A percentile compares a stretch with the other conserved stretches of the same genome.
Evolutionary conservation across 2,113 vertebrate species (phyloP).

Genomic region (Notarius lentiginosus): DNA sequence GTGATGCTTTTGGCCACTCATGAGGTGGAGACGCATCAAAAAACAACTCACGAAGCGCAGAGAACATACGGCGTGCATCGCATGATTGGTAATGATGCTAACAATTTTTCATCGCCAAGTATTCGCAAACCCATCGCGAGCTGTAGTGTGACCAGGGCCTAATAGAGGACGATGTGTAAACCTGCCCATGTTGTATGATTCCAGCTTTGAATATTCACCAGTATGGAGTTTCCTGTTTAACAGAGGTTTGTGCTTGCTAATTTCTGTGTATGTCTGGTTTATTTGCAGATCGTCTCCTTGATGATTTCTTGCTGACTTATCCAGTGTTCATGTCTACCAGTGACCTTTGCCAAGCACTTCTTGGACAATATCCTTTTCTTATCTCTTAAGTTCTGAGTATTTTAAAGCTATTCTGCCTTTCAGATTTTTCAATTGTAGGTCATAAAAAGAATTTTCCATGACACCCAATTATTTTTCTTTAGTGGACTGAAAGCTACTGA

Average conservation of each 20-base stretch:
- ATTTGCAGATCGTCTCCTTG: slow-evolving; percentile 86
- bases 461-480: no score
- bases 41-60: no score
- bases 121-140: no score
- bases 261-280: slow-evolving; percentile 43
- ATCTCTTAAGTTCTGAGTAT: neutral
- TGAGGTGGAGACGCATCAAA: no score
- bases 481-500: no score
- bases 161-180: neutral
- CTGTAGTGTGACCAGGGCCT: no score
- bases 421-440: no score
- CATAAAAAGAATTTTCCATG: no score
- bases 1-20: no score
- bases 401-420: neutral
- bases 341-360: slow-evolving; percentile 92
- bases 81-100: no score
- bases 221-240: neutral
- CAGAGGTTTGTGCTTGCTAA: neutral
- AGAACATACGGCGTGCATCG: no score
- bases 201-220: neutral
- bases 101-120: no score
- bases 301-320: slow-evolving; percentile 96
- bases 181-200: neutral
- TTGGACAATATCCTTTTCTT: slow-evolving; percentile 93
- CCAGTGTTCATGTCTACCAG: slow-evolving; percentile 95